These are phyloP conservation scores for Danaus plexippus DNA, from an alignment of 1,140 invertebrate species.

Conservation along the genomic window DNA sequence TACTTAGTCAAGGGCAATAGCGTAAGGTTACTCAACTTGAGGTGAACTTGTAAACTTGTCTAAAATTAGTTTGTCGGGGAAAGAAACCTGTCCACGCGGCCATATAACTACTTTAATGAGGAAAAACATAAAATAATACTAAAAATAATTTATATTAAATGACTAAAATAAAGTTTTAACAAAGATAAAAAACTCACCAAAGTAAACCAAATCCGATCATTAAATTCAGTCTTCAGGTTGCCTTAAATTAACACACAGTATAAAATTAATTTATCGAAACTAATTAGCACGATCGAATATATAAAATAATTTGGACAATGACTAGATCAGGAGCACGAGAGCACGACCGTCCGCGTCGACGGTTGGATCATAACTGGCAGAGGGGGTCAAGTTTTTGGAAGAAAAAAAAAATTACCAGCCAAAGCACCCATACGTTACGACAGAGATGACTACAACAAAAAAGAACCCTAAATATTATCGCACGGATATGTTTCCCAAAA, in stretches of 20 bases:
- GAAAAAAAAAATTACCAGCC: slow-evolving; percentile 59
- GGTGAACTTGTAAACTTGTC: slow-evolving; percentile 24
- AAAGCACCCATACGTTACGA: slow-evolving; percentile 64
- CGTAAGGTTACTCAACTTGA: slow-evolving; percentile 24
- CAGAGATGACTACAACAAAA: slow-evolving; percentile 68
- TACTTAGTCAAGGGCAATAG: slow-evolving; percentile 19
- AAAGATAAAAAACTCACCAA: slow-evolving; percentile 46
- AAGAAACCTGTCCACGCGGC: slow-evolving; percentile 16
- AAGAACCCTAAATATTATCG: slow-evolving; percentile 67
- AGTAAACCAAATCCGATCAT: slow-evolving; percentile 68
- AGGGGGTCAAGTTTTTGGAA: slow-evolving; percentile 58
- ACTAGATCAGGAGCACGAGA: slow-evolving; percentile 56
- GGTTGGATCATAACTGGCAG: slow-evolving; percentile 63
- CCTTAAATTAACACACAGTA: slow-evolving; percentile 25
- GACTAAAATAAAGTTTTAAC: neutral
- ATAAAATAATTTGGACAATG: slow-evolving; percentile 56
- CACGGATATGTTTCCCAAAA: slow-evolving; percentile 43
- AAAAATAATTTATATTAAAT: slow-evolving; percentile 2
- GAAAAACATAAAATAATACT: too few species aligned
- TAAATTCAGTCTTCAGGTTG: slow-evolving; percentile 44
- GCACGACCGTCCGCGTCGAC: slow-evolving; percentile 60
- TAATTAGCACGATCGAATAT: slow-evolving; percentile 36
- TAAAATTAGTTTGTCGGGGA: slow-evolving; percentile 20
- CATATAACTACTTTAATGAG: neutral
- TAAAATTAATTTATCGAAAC: slow-evolving; percentile 33